Evolutionary conservation across 1,140 invertebrate species (phyloP).

Genomic region (Oryctes rhinoceros): DNA sequence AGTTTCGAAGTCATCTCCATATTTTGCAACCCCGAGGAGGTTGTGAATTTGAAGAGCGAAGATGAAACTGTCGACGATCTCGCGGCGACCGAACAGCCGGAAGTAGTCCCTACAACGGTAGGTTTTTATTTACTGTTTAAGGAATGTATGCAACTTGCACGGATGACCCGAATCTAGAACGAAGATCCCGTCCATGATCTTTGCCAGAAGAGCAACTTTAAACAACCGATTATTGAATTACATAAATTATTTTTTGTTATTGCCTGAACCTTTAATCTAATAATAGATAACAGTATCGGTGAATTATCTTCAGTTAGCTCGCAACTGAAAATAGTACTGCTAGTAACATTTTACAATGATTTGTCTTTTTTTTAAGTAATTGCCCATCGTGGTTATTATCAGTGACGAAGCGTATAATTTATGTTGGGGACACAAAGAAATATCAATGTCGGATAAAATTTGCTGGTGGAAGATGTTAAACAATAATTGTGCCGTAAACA

Average conservation of each 20-base stretch:
- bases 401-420: too few relatives aligned
- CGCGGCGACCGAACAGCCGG: constrained; percentile 8
- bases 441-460: too few relatives aligned
- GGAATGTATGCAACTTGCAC: too few relatives aligned
- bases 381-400: too few relatives aligned
- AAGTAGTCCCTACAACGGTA: constrained; percentile 45
- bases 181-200: not conserved
- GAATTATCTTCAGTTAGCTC: not conserved
- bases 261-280: not conserved
- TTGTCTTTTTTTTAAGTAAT: not conserved
- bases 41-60: constrained; percentile 43
- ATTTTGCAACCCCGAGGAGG: constrained; percentile 47
- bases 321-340: not conserved
- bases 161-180: not conserved
- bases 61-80: constrained; percentile 39
- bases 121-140: not conserved
- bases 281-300: not conserved
- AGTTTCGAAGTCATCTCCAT: constrained; percentile 46
- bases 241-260: not conserved
- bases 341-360: not conserved
- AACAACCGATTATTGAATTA: not conserved
- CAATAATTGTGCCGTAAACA: too few relatives aligned
- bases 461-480: too few relatives aligned
- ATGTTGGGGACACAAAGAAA: too few relatives aligned
- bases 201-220: not conserved